Evolutionary conservation across 2,888 invertebrate genomes (phyloP), one percentile per base, ranked within the genome.

Genomic region (Strigamia maritima): DNA sequence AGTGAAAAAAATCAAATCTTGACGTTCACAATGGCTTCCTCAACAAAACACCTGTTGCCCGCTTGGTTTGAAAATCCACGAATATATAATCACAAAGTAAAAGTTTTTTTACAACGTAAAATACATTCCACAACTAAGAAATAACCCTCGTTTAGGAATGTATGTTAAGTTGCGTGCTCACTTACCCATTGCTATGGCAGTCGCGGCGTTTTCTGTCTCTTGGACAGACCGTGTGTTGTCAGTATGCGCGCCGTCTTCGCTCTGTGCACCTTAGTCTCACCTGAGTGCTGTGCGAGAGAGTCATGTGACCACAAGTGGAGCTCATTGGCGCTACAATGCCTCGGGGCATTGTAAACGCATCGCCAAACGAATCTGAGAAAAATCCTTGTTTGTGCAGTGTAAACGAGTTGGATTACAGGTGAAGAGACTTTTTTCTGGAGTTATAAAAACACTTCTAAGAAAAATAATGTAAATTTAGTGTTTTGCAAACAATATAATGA

Each of bases 201-300:
- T 49, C n/a, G 49, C 49, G 49, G 49, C 49, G 49, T 49, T 49
- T 49, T 49, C 49, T 19, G 49, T 49, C 49, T 49, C 49, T 16
- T 7, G 19, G 49, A 49, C 49, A 49, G 49, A 49, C 19, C 6
- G 49, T 49, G 49, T 49, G 49, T 49, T 49, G 49, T 49, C 49
- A n/a, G 49, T 49, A 49, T 49, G 49, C 49, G 49, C 49, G 49
- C 49, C 49, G 49, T 49, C 49, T 49, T 49, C 49, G 49, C 49
- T 49, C 49, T 49, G 49, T 49, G 49, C 49, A 49, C 49, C 49
- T 49, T 14, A 49, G 49, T 49, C 49, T 12, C 49, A 49, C 49
- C 49, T 49, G n/a, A 49, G 49, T 49, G 49, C 49, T 49, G 49
- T 19, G 49, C 49, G 49, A 49, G 19, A 1, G n/a, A 16, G 49